Evolutionary conservation across 2,113 vertebrate species (phyloP).

Genomic region (Propithecus coquereli): DNA sequence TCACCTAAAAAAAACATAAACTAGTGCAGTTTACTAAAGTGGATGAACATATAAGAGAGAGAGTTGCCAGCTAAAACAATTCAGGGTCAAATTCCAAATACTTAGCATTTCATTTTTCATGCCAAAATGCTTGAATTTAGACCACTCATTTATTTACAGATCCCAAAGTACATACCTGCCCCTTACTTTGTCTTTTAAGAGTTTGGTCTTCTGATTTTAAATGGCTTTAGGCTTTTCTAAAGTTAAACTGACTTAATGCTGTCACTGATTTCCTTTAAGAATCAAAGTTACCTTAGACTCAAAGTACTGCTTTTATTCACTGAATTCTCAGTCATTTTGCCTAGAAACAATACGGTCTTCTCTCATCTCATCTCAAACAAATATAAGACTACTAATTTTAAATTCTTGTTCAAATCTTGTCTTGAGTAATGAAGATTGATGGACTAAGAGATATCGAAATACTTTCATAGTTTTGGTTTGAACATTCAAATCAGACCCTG

Average conservation of each 20-base stretch:
- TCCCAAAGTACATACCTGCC: neutral
- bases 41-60: neutral
- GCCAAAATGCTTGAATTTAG: neutral
- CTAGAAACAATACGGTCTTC: neutral
- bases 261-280: neutral
- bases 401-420: neutral
- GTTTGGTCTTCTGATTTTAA: neutral
- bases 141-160: neutral
- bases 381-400: neutral
- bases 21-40: neutral
- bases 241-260: neutral
- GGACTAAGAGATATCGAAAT: neutral
- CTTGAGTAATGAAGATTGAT: neutral
- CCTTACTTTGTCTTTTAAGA: neutral
- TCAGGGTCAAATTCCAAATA: conserved; percentile 26
- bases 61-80: neutral
- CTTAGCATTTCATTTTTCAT: conserved; percentile 10
- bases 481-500: neutral
- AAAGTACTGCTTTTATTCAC: neutral
- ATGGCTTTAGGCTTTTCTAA: neutral
- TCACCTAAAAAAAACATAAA: neutral
- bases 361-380: neutral
- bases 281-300: neutral
- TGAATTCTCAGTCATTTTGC: neutral
- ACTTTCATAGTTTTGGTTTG: neutral